Percentiles rank a stretch among this genome's conserved stretches.
Conservation (phyloP, 2,113 vertebrate species). For the Xiphias gladius region DNA sequence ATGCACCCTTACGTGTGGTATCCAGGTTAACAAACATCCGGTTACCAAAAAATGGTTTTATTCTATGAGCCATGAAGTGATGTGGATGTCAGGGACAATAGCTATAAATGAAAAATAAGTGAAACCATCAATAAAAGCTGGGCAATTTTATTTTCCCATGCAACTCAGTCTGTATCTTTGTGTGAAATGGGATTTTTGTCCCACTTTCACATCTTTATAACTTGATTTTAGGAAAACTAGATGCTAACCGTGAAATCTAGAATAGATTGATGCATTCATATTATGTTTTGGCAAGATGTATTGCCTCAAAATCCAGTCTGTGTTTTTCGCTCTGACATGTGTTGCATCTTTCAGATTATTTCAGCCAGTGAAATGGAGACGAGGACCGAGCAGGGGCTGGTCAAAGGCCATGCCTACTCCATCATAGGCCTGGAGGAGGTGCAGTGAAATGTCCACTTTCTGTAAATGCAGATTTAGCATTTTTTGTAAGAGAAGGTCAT, state of each 20-base stretch:
- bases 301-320: neutral
- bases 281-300: neutral
- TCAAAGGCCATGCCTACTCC: conserved; percentile 96
- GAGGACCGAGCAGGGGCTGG: conserved; percentile 89
- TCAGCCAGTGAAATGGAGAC: conserved; percentile 88
- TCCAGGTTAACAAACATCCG: too few species aligned
- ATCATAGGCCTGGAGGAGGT: conserved; percentile 96
- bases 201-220: too few species aligned
- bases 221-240: neutral
- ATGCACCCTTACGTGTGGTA: too few species aligned
- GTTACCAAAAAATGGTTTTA: too few species aligned
- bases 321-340: neutral
- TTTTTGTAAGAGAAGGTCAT: neutral
- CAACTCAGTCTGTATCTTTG: neutral
- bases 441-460: conserved; percentile 2
- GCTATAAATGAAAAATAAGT: too few species aligned
- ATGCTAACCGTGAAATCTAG: neutral
- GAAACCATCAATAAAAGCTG: neutral
- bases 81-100: neutral
- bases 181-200: neutral
- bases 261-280: neutral
- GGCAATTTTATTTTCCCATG: neutral
- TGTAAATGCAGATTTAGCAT: neutral
- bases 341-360: conserved; percentile 81
- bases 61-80: neutral